A percentile compares a stretch with the other conserved stretches of the same genome.
These are phyloP conservation scores for Alcedo quadribrachys DNA, from an alignment of 2,797 vertebrate genomes.

Conservation along the genomic window DNA sequence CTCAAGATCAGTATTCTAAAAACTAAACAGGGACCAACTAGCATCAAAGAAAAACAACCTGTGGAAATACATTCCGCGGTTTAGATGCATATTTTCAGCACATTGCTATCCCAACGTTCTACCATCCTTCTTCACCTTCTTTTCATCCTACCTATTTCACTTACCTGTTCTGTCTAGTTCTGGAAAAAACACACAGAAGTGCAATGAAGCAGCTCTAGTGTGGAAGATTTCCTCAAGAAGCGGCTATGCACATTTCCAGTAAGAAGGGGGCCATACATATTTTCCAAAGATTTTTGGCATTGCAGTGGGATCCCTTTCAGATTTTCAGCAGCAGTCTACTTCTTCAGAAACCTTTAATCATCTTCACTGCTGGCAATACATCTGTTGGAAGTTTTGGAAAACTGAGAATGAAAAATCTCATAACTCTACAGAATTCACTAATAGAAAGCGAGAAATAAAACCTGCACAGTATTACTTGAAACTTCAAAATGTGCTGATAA, in stretches of 20 bases:
- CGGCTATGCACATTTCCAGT: neutral
- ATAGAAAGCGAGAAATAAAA: slow-evolving; percentile 66
- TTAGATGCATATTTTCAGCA: neutral
- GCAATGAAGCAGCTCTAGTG: neutral
- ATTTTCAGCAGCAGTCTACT: slow-evolving; percentile 55
- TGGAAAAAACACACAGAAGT: neutral
- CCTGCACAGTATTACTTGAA: slow-evolving; percentile 37
- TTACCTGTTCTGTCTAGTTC: neutral
- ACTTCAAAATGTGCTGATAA: slow-evolving; percentile 52
- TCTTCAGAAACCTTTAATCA: slow-evolving; percentile 65
- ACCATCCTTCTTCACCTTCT: neutral
- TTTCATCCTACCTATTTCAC: neutral
- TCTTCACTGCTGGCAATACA: slow-evolving; percentile 58
- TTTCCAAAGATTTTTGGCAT: slow-evolving; percentile 54
- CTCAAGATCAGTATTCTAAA: neutral
- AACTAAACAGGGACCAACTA: neutral
- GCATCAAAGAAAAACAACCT: neutral
- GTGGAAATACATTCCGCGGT: neutral
- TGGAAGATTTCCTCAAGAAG: slow-evolving; percentile 29
- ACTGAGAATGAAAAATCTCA: slow-evolving; percentile 39
- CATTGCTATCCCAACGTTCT: neutral
- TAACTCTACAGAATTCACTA: slow-evolving; percentile 53
- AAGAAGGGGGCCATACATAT: neutral
- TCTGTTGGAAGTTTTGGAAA: slow-evolving; percentile 54
- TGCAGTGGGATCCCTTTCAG: slow-evolving; percentile 38